Evolutionary conservation across 30 jellyfish, hydroid and myxozoan species (phyloP).

Genomic region (Aurelia aurita): DNA sequence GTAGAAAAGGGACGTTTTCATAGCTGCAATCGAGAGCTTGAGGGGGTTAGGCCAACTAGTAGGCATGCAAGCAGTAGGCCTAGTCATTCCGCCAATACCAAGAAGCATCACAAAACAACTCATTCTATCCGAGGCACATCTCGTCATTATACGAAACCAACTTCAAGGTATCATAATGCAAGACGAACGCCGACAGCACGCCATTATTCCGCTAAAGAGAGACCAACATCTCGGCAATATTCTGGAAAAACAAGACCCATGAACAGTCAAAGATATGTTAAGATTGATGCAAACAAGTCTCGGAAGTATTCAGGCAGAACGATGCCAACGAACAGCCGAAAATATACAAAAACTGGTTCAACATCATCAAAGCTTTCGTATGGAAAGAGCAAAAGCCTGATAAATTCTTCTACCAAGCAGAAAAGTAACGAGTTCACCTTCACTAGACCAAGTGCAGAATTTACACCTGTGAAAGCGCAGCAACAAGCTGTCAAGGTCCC

Average conservation of each 20-base stretch:
- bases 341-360: too few species aligned
- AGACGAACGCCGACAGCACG: not conserved
- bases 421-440: too few species aligned
- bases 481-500: too few species aligned
- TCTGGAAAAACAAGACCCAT: not conserved
- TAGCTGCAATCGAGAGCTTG: slow-evolving; percentile 4
- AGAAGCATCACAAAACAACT: slow-evolving; percentile 13
- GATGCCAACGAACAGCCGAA: too few species aligned
- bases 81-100: slow-evolving; percentile 1
- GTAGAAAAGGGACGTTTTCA: slow-evolving; percentile 74
- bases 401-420: too few species aligned
- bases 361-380: too few species aligned
- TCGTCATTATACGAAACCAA: slow-evolving; percentile 1
- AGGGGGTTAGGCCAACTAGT: not conserved
- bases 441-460: too few species aligned
- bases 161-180: not conserved
- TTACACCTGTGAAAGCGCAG: too few species aligned
- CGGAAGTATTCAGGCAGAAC: too few species aligned
- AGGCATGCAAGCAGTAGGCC: not conserved
- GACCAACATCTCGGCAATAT: not conserved
- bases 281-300: too few species aligned
- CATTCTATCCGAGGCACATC: not conserved
- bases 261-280: too few species aligned
- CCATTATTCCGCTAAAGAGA: not conserved
- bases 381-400: too few species aligned